Evolutionary conservation across 2,797 vertebrate species (phyloP).

Genomic region (Tarsius wallacei): DNA sequence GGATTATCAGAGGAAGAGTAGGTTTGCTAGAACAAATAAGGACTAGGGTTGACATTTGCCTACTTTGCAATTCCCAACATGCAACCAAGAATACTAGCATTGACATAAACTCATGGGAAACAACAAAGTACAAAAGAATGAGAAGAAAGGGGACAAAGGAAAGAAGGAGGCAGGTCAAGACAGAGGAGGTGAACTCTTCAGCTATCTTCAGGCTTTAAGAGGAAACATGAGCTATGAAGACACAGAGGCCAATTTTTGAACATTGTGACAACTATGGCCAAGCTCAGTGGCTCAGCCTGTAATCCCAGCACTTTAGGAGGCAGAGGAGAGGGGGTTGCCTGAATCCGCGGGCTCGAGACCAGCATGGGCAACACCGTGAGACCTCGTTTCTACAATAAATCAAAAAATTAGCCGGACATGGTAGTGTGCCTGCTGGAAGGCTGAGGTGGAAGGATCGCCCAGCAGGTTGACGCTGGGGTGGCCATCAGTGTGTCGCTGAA

Average conservation of each 20-base stretch:
- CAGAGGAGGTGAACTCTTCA: background rate
- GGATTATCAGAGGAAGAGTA: background rate
- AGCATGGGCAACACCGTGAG: too few species aligned
- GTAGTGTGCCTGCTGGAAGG: too few species aligned
- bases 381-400: too few species aligned
- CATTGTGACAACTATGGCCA: background rate
- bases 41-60: background rate
- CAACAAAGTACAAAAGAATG: background rate
- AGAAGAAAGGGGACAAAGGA: background rate
- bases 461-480: too few species aligned
- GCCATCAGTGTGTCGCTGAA: too few species aligned
- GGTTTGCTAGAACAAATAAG: background rate
- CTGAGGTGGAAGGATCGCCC: too few species aligned
- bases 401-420: too few species aligned
- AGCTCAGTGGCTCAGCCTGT: too few species aligned
- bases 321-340: too few species aligned
- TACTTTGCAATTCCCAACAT: background rate
- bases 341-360: too few species aligned
- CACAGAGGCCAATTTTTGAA: conserved; percentile 6
- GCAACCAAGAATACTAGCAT: background rate
- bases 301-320: too few species aligned
- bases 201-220: conserved; percentile 33
- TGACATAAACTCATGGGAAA: background rate
- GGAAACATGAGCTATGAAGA: background rate
- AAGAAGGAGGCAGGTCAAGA: background rate